phyloP scores from a whole-genome alignment of 30 jellyfish, hydroid and myxozoan species.

The Aurelia aurita region DNA sequence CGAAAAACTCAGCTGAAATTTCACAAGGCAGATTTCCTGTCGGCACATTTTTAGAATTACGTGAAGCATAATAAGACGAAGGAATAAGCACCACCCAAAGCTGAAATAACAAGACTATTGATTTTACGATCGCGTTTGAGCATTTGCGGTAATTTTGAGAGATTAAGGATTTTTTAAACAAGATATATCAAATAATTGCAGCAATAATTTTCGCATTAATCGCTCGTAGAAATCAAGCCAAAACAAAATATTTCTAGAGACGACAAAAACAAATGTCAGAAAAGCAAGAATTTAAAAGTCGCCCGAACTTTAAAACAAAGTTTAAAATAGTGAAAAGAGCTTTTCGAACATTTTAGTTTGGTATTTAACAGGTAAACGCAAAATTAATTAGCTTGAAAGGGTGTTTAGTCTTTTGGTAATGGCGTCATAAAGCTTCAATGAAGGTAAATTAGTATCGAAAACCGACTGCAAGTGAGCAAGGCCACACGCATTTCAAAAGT shows the following conservation, averaged over 20 bases:
- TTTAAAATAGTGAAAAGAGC: too few relatives aligned
- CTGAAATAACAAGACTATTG: background rate
- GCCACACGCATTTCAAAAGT: too few relatives aligned
- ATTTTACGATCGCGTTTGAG: background rate
- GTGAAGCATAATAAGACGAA: background rate
- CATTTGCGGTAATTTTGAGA: constrained; percentile 4
- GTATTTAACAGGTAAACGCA: too few relatives aligned
- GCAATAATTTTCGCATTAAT: background rate
- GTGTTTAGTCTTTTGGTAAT: too few relatives aligned
- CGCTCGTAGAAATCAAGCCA: background rate
- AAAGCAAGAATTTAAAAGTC: too few relatives aligned
- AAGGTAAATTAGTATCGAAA: too few relatives aligned
- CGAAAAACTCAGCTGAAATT: background rate
- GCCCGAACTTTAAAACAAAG: too few relatives aligned
- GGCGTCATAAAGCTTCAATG: too few relatives aligned
- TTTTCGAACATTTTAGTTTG: too few relatives aligned
- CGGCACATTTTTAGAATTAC: constrained; percentile 21
- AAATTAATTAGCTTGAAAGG: too few relatives aligned
- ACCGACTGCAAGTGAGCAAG: too few relatives aligned
- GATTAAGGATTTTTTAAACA: background rate
- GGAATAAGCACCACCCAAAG: background rate
- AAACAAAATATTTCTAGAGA: background rate
- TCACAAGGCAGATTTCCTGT: constrained; percentile 23
- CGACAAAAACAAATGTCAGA: too few relatives aligned
- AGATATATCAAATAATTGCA: constrained; percentile 3